Evolutionary conservation across 2,888 invertebrate genomes (phyloP).

Genomic region (Bellardia pandia): DNA sequence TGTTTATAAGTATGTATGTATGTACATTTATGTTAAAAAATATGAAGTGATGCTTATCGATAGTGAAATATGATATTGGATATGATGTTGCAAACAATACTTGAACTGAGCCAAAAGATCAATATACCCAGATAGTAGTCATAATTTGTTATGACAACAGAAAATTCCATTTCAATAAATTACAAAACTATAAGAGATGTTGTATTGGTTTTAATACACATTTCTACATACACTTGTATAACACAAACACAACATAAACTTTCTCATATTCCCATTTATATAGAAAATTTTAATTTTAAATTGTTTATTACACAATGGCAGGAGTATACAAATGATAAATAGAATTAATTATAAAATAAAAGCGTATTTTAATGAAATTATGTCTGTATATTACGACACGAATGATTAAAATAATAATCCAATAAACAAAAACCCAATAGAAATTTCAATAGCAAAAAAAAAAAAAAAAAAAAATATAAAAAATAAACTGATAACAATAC

Average conservation of each 20-base stretch:
- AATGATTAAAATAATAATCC: no score
- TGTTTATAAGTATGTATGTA: constrained; percentile 11
- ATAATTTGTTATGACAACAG: constrained; percentile 73
- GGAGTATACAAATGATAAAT: constrained; percentile 19
- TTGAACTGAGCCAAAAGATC: constrained; percentile 71
- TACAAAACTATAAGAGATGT: constrained; percentile 54
- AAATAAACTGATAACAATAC: no score
- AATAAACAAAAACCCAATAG: no score
- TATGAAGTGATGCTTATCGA: constrained; percentile 83
- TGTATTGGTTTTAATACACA: constrained; percentile 24
- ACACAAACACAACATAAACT: neutral
- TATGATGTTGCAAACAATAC: constrained; percentile 73
- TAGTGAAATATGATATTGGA: constrained; percentile 80
- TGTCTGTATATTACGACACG: neutral
- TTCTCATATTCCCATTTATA: constrained; percentile 10
- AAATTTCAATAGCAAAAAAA: no score
- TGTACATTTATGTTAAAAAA: constrained; percentile 76
- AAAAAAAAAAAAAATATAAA: no score
- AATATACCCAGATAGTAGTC: constrained; percentile 72
- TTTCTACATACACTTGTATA: neutral
- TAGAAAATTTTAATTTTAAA: constrained; percentile 33
- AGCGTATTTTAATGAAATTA: constrained; percentile 7
- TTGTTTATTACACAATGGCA: constrained; percentile 32
- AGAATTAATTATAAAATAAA: constrained; percentile 37
- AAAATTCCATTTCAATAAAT: constrained; percentile 73